Base-by-base conservation (phyloP, 2,888 invertebrate genomes). In the Sarcophaga rosellei region DNA sequence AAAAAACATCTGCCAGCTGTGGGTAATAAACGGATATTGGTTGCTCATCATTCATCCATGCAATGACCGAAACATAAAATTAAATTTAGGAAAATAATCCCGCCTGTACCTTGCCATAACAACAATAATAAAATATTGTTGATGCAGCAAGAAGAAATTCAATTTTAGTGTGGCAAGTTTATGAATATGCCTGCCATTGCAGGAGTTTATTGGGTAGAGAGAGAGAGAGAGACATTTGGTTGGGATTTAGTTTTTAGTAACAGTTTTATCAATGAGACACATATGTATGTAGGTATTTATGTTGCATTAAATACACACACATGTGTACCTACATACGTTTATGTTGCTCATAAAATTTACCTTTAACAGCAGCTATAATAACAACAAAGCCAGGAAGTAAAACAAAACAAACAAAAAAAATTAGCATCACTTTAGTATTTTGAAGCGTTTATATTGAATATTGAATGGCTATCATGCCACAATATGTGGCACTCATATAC, bases 261-360 rank as follows among this genome's bases (percentile, higher is more conserved):
- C 66, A 78, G 57, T 79, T 82, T 85, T 85, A 75, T 74, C 69
- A 63, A 66, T 62, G 63, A 78, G 63, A 59, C 23, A 68, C 17
- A 66, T 57, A 61, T 35, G n/a, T 45, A 66, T 66, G 12, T 20
- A 35, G 8, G 1, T 57, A 20, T 21, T 21, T 72, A 44, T n/a
- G n/a, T 53, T 21, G 21, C 66, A 11, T 63, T 59, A 57, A 5
- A 53, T 11, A 17, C 4, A 25, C 12, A 15, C 12, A 0, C 4
- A 47, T 5, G n/a, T n/a, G 53, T 45, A 77, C 25, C 1, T 8
- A 47, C 23, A 65, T 4, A 21, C 2, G 0, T n/a, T 23, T 21
- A 23, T 12, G 53, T 10, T 17, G 21, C 2, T 3, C 66, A 12
- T 59, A 23, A 61, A 66, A 69, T 61, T 61, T 61, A 69, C 77